Base-by-base conservation (phyloP, 1,140 invertebrate species). In the Spodoptera litura region DNA sequence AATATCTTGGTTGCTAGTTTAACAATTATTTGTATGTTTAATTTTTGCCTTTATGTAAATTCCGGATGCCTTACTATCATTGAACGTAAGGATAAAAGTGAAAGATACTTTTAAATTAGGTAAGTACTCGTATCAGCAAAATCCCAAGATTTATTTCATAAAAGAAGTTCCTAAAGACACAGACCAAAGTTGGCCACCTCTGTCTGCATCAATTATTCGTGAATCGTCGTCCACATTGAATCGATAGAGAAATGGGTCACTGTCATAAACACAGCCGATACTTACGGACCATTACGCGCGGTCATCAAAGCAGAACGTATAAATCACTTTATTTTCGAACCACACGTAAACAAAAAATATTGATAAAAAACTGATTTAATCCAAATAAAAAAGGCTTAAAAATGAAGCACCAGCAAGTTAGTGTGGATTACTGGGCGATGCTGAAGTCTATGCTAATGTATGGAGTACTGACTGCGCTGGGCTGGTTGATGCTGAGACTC, bases 401-500 rank as follows among this genome's bases (percentile, higher is more conserved):
- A 81, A 95, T 95, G 95, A 95, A 94, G 77, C 83, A 92, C 51
- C 95, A 95, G 83, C 85, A 95, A 88, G 94, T 95, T 0, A 89
- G 82, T 12, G 94, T 95, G 49, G 95, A 95, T 79, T 93, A 92
- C 51, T 95, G 94, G 93, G 87, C 91, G 3, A 95, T 95, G 94
- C 68, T 86, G 0, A 90, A 95, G 72, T 86, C 93, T 0, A 95
- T 95, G 89, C 64, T 92, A 1, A 85, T 90, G 12, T 95, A 95
- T 78, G 83, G 93, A 4, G 84, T 83, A 0, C 71, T 95, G 51
- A 94, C 95, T 2, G 88, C 90, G 9, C 72, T 94, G 35, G 92
- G 88, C n/a, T 95, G 95, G 91, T 71, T 95, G 0, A 94, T 95
- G 84, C 75, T 95, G 10, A 82, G 95, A 5, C 86, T 95, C 10